Evolutionary conservation across 1,140 invertebrate genomes (phyloP).

Genomic region (Sesamia nonagrioides): DNA sequence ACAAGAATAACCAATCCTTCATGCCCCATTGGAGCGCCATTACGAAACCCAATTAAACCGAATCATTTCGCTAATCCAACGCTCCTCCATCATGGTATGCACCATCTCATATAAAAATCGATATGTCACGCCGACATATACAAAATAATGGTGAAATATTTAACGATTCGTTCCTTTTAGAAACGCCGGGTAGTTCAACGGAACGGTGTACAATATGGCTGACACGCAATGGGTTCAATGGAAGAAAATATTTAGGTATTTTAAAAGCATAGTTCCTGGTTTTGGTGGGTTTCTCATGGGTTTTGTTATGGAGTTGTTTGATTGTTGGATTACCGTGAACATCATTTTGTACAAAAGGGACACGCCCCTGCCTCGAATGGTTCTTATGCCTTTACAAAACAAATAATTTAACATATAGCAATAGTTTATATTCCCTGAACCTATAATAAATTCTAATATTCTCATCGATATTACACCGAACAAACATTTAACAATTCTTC

Average conservation of each 20-base stretch:
- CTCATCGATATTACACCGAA: no score
- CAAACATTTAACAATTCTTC: no score
- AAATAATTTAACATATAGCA: no score
- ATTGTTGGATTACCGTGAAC: neutral
- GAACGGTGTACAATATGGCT: conserved; percentile 15
- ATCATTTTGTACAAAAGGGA: no score
- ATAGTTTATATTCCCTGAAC: no score
- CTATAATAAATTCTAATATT: no score
- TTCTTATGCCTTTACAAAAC: no score
- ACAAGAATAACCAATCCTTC: neutral
- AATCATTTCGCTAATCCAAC: conserved; percentile 20
- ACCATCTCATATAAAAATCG: conserved; percentile 11
- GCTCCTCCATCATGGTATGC: neutral
- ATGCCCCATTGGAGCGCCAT: neutral
- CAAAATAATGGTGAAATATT: conserved; percentile 27
- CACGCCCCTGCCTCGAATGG: no score
- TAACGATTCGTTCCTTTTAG: conserved; percentile 50
- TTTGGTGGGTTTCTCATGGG: neutral
- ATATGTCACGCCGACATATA: conserved; percentile 35
- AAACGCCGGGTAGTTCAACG: conserved; percentile 35
- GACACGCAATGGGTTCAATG: conserved; percentile 17
- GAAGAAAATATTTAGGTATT: neutral
- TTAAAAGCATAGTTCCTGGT: neutral
- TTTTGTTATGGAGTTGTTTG: neutral
- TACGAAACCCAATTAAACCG: neutral